Evolutionary conservation across 1,140 invertebrate genomes (phyloP).

Genomic region (Xylocopa sonorina): DNA sequence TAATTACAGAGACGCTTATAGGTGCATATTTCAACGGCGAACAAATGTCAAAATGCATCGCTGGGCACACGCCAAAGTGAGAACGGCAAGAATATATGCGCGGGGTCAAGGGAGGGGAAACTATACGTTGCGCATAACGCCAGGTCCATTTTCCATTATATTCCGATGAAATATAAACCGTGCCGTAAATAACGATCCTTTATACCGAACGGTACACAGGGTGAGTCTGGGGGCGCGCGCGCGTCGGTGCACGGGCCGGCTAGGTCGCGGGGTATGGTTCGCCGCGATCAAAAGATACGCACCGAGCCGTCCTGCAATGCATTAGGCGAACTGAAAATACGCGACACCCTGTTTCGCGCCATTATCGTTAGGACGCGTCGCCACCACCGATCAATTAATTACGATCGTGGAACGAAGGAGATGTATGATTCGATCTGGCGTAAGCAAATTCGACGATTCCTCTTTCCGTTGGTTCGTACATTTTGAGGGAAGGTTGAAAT

Average conservation of each 20-base stretch:
- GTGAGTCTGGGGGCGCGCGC: background rate
- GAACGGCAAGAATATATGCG: slow-evolving; percentile 46
- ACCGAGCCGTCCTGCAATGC: slow-evolving; percentile 52
- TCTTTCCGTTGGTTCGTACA: no score
- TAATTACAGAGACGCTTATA: slow-evolving; percentile 58
- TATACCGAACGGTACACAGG: slow-evolving; percentile 59
- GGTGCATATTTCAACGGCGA: slow-evolving; percentile 58
- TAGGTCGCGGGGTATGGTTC: slow-evolving; percentile 20
- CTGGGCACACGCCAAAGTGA: slow-evolving; percentile 56
- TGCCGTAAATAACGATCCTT: slow-evolving; percentile 71
- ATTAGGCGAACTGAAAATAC: slow-evolving; percentile 58
- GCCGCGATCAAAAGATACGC: slow-evolving; percentile 61
- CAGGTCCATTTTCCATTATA: slow-evolving; percentile 70
- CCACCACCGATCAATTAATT: slow-evolving; percentile 31
- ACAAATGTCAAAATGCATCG: slow-evolving; percentile 62
- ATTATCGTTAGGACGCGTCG: slow-evolving; percentile 52
- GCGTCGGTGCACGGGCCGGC: no score
- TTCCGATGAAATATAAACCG: slow-evolving; percentile 71
- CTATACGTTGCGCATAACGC: slow-evolving; percentile 61
- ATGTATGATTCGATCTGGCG: background rate
- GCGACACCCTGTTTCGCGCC: slow-evolving; percentile 19
- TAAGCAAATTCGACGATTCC: background rate
- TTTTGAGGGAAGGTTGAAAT: no score
- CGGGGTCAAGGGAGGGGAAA: slow-evolving; percentile 13
- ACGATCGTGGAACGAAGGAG: slow-evolving; percentile 6